Base-by-base conservation (phyloP, 2,888 invertebrate genomes). In the Galerucella nymphaeae region DNA sequence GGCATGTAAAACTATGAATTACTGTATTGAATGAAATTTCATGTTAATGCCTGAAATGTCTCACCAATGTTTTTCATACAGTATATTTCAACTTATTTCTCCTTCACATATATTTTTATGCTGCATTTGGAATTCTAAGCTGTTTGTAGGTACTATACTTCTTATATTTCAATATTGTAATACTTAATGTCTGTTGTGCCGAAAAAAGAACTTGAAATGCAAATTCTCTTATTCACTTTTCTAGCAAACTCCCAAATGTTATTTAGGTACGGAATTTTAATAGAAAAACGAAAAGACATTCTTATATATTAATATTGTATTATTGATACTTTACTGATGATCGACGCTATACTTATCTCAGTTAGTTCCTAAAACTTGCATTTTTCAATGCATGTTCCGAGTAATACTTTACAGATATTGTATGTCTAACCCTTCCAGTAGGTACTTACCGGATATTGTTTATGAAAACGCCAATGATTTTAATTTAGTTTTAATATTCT, bases 301-400 rank as follows among this genome's bases (percentile, higher is more conserved):
- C 18, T 18, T 14, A n/a, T 48, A 11, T 45, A 2, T 23, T 23
- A 23, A 23, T 23, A 30, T 48, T 48, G n/a, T 48, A 14, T n/a
- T 48, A n/a, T 53, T 53, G 18, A 18, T 10, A 53, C 16, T 10
- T 16, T 53, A 10, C 11, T 10, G 18, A 10, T 53, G 9, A 53
- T 18, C 18, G 9, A 53, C 18, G 13, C 42, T 42, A 42, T 42
- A 42, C 45, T 45, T 13, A 38, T 45, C 3, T 13, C 11, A 45
- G 4, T 45, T 45, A 45, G 14, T 45, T 4, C 45, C 45, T 53
- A 38, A 59, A 38, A 14, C 59, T 59, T 30, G 61, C 59, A 69
- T 62, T 62, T 61, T 53, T 23, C 50, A 69, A 62, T 69, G 69
- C 69, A 69, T 69, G 68, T 68, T 30, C 18, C n/a, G 41, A n/a